phyloP scores from a whole-genome alignment of 1,140 invertebrate species.

The Drosophila miranda region DNA sequence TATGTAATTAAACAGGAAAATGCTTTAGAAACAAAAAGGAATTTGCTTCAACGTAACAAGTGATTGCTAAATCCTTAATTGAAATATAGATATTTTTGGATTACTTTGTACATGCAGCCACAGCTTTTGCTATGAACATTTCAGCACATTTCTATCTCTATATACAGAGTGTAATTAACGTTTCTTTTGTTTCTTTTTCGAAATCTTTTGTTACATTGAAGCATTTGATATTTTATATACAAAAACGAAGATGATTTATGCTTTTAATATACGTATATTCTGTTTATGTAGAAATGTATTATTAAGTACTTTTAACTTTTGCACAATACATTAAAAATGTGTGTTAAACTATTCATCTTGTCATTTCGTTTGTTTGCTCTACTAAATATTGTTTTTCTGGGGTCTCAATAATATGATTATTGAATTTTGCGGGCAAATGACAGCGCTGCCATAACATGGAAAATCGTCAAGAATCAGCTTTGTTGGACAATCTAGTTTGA shows the following conservation, averaged over 20 bases:
- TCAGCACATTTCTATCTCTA: slow-evolving; percentile 27
- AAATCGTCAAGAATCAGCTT: no score
- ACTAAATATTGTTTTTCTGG: no score
- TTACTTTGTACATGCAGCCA: slow-evolving; percentile 26
- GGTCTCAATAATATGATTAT: no score
- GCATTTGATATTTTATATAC: slow-evolving; percentile 54
- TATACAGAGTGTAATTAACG: slow-evolving; percentile 35
- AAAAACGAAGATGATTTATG: slow-evolving; percentile 49
- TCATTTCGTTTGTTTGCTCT: no score
- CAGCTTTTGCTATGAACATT: slow-evolving; percentile 54
- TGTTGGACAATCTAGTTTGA: no score
- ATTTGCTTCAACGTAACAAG: slow-evolving; percentile 79
- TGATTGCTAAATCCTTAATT: slow-evolving; percentile 71
- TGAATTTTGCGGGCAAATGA: no score
- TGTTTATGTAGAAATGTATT: slow-evolving; percentile 73
- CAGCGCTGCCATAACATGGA: no score
- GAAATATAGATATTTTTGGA: slow-evolving; percentile 61
- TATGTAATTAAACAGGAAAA: slow-evolving; percentile 39
- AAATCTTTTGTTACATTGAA: slow-evolving; percentile 64
- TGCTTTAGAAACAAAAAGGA: slow-evolving; percentile 58
- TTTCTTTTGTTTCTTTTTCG: slow-evolving; percentile 19
- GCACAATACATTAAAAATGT: slow-evolving; percentile 73
- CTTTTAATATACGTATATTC: slow-evolving; percentile 69
- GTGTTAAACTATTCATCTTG: slow-evolving; percentile 47
- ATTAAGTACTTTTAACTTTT: slow-evolving; percentile 77